These are phyloP conservation scores for Dorcus parallelipipedus DNA, from an alignment of 2,888 invertebrate species.

Conservation along the genomic window DNA sequence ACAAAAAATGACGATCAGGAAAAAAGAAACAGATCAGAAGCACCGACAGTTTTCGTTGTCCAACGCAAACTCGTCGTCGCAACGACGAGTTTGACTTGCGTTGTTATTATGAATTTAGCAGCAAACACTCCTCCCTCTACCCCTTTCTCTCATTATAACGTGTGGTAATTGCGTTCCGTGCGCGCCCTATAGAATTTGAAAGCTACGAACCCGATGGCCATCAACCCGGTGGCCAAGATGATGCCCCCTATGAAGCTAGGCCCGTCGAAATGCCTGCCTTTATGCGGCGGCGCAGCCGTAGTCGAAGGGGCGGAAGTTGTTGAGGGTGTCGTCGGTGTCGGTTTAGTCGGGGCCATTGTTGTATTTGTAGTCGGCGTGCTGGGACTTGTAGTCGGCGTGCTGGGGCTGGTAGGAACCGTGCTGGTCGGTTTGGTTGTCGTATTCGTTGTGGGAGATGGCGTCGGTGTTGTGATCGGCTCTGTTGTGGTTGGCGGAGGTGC, in stretches of 20 bases:
- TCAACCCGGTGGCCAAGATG: constrained; percentile 71
- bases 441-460: constrained; percentile 23
- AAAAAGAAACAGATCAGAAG: not conserved
- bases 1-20: not conserved
- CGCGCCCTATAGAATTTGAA: constrained; percentile 86
- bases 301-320: constrained; percentile 25
- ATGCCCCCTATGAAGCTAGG: constrained; percentile 84
- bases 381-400: constrained; percentile 17
- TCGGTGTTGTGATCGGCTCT: constrained; percentile 14
- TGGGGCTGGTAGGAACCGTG: constrained; percentile 12
- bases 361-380: constrained; percentile 17
- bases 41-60: too few species aligned
- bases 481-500: not conserved
- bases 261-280: constrained; percentile 63
- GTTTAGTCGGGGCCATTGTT: constrained; percentile 24
- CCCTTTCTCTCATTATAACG: constrained; percentile 60
- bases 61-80: too few species aligned
- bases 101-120: too few species aligned
- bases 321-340: constrained; percentile 25
- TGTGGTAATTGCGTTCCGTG: constrained; percentile 83
- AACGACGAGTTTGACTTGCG: too few species aligned
- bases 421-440: constrained; percentile 25
- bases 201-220: constrained; percentile 77
- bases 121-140: not conserved
- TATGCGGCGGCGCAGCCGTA: constrained; percentile 22